phyloP scores from a whole-genome alignment of 2,113 vertebrate species.

The Crocuta crocuta region DNA sequence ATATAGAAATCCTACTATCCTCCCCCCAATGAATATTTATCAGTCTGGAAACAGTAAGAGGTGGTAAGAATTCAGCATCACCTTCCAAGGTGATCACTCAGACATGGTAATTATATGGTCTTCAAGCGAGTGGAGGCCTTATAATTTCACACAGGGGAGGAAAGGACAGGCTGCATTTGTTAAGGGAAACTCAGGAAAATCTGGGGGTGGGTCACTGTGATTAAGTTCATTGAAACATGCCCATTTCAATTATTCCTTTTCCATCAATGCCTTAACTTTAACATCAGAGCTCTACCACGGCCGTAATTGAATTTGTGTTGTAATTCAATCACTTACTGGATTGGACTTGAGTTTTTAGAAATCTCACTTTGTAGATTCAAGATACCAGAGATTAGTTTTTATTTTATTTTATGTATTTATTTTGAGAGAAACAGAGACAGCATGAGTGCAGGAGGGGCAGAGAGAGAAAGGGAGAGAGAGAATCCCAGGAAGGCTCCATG shows the following conservation, averaged over 20 bases:
- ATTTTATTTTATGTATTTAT: no score
- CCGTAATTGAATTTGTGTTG: neutral
- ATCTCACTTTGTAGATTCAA: neutral
- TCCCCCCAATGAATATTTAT: neutral
- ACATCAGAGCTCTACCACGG: neutral
- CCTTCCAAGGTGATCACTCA: neutral
- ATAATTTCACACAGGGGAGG: neutral
- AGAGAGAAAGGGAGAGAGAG: no score
- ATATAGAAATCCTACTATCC: neutral
- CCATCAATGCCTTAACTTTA: neutral
- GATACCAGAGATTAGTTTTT: neutral
- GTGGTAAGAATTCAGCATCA: neutral
- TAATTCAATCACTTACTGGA: neutral
- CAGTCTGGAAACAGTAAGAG: neutral
- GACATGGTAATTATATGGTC: neutral
- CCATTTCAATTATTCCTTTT: neutral
- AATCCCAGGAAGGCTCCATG: no score
- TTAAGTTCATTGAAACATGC: neutral
- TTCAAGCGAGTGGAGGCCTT: neutral
- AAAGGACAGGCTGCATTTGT: neutral
- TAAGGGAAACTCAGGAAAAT: neutral
- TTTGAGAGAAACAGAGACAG: no score
- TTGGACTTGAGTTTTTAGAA: neutral
- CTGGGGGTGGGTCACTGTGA: neutral
- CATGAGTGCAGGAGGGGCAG: no score